Evolutionary conservation across 2,797 vertebrate genomes (phyloP).

Genomic region (Phalloptychus januarius): DNA sequence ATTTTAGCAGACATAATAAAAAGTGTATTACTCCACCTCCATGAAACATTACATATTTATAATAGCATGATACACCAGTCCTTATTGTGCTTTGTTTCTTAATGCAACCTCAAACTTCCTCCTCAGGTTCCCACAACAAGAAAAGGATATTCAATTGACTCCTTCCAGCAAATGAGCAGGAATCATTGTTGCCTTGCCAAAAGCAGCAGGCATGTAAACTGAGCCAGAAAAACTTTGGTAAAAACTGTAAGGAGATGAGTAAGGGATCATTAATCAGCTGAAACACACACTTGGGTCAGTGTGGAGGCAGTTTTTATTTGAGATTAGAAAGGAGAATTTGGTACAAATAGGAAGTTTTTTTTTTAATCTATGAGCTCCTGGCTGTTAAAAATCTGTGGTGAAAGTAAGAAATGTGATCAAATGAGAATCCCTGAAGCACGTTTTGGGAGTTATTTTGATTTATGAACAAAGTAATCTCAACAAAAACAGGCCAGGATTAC

Average conservation of each 20-base stretch:
- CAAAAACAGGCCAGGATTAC: slow-evolving; percentile 65
- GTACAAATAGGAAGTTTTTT: neutral
- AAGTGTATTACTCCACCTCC: neutral
- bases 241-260: slow-evolving; percentile 55
- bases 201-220: slow-evolving; percentile 67
- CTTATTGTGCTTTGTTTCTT: slow-evolving; percentile 41
- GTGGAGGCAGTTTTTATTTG: slow-evolving; percentile 18
- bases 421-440: slow-evolving; percentile 14
- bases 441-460: slow-evolving; percentile 59
- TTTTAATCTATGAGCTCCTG: neutral
- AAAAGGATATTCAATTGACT: slow-evolving; percentile 67
- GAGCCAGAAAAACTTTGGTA: slow-evolving; percentile 46
- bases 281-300: slow-evolving; percentile 30
- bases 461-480: slow-evolving; percentile 51
- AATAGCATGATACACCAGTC: slow-evolving; percentile 24
- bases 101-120: slow-evolving; percentile 41
- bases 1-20: neutral
- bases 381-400: neutral
- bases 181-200: slow-evolving; percentile 50
- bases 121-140: slow-evolving; percentile 68
- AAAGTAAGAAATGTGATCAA: neutral
- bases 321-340: neutral
- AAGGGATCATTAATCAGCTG: slow-evolving; percentile 35
- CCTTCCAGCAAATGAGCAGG: slow-evolving; percentile 50
- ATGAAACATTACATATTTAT: slow-evolving; percentile 12